phyloP scores from a whole-genome alignment of 2,797 vertebrate species.

The Chiloscyllium punctatum region DNA sequence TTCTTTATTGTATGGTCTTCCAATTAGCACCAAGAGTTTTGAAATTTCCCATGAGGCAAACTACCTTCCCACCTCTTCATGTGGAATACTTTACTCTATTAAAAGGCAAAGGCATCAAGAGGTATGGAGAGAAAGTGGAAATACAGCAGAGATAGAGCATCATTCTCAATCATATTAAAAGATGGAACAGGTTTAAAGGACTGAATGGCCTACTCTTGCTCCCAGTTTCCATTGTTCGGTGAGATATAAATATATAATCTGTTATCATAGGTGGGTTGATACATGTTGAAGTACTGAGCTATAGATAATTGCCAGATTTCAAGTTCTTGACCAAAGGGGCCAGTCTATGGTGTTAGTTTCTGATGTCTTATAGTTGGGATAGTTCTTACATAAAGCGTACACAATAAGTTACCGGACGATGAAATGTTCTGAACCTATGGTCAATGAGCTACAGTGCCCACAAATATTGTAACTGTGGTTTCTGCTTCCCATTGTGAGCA shows the following conservation, averaged over 20 bases:
- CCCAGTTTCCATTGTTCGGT: too few relatives aligned
- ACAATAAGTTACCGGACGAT: background rate
- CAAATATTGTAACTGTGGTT: too few relatives aligned
- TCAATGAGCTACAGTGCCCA: too few relatives aligned
- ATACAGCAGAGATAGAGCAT: too few relatives aligned
- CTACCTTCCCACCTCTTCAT: background rate
- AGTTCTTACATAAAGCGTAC: background rate
- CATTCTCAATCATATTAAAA: too few relatives aligned
- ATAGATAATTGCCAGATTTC: background rate
- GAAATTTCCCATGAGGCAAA: background rate
- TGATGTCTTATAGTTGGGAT: background rate
- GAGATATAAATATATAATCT: background rate
- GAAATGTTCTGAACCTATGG: too few relatives aligned
- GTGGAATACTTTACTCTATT: background rate
- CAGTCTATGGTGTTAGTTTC: background rate
- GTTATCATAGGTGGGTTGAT: background rate
- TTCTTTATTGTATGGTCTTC: background rate
- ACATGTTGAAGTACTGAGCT: background rate
- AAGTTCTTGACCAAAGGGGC: background rate
- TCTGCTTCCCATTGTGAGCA: too few relatives aligned
- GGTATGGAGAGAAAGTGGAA: too few relatives aligned
- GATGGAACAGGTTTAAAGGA: too few relatives aligned
- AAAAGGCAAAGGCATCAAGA: background rate
- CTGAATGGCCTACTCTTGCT: too few relatives aligned
- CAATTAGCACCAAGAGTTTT: background rate